Evolutionary conservation across 92 coral and sea anemone species (phyloP), one percentile per base, ranked within the genome.

Genomic region (Epizoanthus scotinus): DNA sequence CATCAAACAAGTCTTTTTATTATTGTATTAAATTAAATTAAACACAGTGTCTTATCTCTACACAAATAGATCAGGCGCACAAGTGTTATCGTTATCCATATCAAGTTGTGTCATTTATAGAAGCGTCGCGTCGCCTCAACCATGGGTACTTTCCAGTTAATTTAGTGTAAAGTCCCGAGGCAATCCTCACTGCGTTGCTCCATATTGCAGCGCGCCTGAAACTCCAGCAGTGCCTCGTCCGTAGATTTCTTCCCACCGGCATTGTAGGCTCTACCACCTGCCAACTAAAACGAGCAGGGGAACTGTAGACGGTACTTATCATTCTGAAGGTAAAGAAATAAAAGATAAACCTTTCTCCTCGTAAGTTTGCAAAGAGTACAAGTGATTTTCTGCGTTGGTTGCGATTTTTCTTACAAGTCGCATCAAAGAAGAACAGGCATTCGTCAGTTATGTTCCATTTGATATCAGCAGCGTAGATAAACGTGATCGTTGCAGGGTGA

Each of bases 291-390:
- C 59, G 77, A 10, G 58, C 13, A 22, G 77, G 50, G 29, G 77
- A 24, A 12, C 25, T 70, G 59, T 50, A 70, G 26, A 58, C 77
- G 58, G 77, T 50, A 47, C 40, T 34, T 0, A 50, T 26, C 77
- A 70, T 70, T 70, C 77, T 58, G 24, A 70, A 70, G 12, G 42
- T 8, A 26, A 50, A 50, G 42, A 50, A 49, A 70, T 70, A 26
- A 3, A 70, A 10, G 50, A 24, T 24, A 42, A 70, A 70, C 20
- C 57, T 42, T 14, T 26, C 36, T 70, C 34, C 25, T 27, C 58
- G 40, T 9, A n/a, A 47, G 47, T 29, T 64, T 14, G 22, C 22
- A 64, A 29, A 64, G 36, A 70, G 44, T 12, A 50, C 27, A 25
- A 25, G 59, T 27, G 77, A 50, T n/a, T 53, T 49, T 42, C 34